Evolutionary conservation across 2,888 invertebrate genomes (phyloP).

Genomic region (Diloba caeruleocephala): DNA sequence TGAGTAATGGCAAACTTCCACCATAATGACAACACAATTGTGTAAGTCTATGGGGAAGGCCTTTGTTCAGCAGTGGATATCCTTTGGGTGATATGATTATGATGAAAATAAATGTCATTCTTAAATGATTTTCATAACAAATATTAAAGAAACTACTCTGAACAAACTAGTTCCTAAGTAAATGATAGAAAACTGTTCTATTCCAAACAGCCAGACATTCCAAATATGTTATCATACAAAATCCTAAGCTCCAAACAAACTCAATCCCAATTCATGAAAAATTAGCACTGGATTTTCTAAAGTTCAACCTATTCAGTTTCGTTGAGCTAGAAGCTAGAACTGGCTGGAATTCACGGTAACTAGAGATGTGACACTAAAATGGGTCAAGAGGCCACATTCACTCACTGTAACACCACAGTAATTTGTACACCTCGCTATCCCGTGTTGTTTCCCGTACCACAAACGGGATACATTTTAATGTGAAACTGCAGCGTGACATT

Average conservation of each 20-base stretch:
- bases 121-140: too few species aligned
- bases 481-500: constrained; percentile 35
- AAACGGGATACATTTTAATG: constrained; percentile 53
- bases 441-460: constrained; percentile 31
- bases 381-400: constrained; percentile 76
- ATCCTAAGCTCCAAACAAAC: constrained; percentile 16
- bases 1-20: too few species aligned
- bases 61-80: too few species aligned
- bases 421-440: constrained; percentile 64
- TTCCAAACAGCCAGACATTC: constrained; percentile 2
- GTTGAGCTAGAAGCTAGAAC: constrained; percentile 39
- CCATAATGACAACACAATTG: too few species aligned
- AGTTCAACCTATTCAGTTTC: constrained; percentile 38
- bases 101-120: too few species aligned
- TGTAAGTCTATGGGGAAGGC: too few species aligned
- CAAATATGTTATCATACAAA: constrained; percentile 2
- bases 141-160: too few species aligned
- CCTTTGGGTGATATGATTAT: too few species aligned
- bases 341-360: constrained; percentile 47
- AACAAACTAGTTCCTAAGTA: too few species aligned
- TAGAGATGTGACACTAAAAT: constrained; percentile 69
- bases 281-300: constrained; percentile 40
- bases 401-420: constrained; percentile 64
- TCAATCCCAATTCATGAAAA: constrained; percentile 34
- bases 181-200: neutral